phyloP scores from a whole-genome alignment of 2,888 invertebrate genomes.

The Cephus sareptanus region DNA sequence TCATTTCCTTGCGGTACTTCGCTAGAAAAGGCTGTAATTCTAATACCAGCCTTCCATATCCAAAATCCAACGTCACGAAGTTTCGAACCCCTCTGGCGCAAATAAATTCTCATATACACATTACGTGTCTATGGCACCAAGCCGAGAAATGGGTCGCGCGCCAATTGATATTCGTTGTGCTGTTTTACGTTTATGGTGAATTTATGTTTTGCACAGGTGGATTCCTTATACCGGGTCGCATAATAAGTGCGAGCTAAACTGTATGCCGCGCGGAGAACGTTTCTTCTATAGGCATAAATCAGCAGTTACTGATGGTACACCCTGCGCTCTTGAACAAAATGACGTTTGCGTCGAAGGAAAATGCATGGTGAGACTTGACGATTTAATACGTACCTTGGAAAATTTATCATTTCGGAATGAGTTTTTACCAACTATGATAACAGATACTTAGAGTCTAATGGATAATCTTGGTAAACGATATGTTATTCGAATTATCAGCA shows the following conservation, averaged over 20 bases:
- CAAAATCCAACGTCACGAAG: neutral
- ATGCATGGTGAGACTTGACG: slow-evolving; percentile 79
- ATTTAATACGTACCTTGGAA: neutral
- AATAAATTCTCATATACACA: neutral
- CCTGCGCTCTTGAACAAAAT: slow-evolving; percentile 82
- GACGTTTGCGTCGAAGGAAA: slow-evolving; percentile 95
- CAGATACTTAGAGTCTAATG: neutral
- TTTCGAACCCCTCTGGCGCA: neutral
- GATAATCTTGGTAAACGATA: neutral
- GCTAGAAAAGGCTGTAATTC: neutral
- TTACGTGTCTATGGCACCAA: neutral
- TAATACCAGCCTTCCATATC: neutral
- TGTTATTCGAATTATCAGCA: slow-evolving; percentile 68
- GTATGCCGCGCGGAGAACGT: slow-evolving; percentile 90
- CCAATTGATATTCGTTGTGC: slow-evolving; percentile 3
- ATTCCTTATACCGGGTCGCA: slow-evolving; percentile 88
- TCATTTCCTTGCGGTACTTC: slow-evolving; percentile 14
- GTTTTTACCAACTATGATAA: neutral
- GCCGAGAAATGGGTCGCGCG: slow-evolving; percentile 1
- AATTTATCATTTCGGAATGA: neutral
- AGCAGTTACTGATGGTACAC: slow-evolving; percentile 86
- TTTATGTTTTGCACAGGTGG: slow-evolving; percentile 72
- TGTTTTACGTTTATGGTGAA: neutral
- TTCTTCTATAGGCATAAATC: slow-evolving; percentile 90
- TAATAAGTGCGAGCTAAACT: slow-evolving; percentile 94